These are phyloP conservation scores for Phyllotis vaccarum DNA, from an alignment of 2,797 vertebrate species.

Conservation along the genomic window DNA sequence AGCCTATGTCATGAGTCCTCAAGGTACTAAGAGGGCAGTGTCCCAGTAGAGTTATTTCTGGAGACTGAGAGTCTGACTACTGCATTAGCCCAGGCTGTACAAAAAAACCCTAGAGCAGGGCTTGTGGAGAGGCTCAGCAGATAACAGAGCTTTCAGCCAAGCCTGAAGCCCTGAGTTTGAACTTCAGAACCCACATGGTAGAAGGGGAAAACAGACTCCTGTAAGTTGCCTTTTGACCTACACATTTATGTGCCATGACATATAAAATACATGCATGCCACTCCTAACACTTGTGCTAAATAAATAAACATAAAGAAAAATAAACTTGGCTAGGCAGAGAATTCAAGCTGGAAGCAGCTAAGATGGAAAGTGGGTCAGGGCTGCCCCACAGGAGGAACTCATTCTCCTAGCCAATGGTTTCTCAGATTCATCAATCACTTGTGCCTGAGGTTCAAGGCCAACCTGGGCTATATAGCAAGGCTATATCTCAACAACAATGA, in stretches of 20 bases:
- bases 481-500: neutral
- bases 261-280: neutral
- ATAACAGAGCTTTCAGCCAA: neutral
- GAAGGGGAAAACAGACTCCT: neutral
- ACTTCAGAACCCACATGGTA: neutral
- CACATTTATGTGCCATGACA: too few species aligned
- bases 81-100: neutral
- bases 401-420: neutral
- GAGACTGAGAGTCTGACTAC: neutral
- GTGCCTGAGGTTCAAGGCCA: neutral
- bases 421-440: neutral
- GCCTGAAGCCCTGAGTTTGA: neutral
- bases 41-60: neutral
- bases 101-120: neutral
- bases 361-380: neutral
- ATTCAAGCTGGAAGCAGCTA: neutral
- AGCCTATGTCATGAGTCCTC: neutral
- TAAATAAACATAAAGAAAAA: neutral
- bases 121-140: neutral
- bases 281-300: neutral
- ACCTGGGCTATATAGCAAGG: neutral
- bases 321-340: neutral
- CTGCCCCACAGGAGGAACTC: neutral
- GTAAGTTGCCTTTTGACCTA: neutral
- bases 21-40: neutral